Base-by-base conservation (phyloP, 2,113 vertebrate species). In the Ameiurus melas region DNA sequence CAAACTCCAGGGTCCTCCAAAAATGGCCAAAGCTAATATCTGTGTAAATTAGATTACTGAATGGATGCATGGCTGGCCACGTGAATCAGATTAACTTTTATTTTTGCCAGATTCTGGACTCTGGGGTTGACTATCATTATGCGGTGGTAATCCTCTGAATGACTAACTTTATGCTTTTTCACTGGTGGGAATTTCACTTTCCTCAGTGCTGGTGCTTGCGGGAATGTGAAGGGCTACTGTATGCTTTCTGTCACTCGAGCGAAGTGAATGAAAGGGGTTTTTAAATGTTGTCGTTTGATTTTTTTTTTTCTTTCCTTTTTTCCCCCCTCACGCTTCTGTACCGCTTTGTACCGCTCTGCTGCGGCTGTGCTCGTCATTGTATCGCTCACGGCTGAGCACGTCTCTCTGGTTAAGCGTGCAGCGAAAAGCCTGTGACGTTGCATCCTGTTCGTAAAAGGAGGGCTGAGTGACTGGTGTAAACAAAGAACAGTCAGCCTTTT, bases 171-270 rank as follows among this genome's bases (percentile, higher is more conserved):
- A 2, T 51, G 5, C 5, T 51, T 43, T 25, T 12, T 0, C 5
- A 16, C 43, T 7, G 14, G 22, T 47, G 43, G 47, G 73, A 27
- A 27, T 78, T 78, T 78, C 25, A 51, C 22, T 53, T 75, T 75
- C 71, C 71, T 22, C 71, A 22, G 20, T 1, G 9, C 3, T 1
- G 0, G 22, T 93, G 81, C 92, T 91, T 89, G 79, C 13, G 92
- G 92, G 93, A 95, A 94, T 93, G 92, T 91, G 82, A 90, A 89
- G 86, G 87, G 80, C 89, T 70, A 22, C 73, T 78, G n/a, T 78
- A 62, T 70, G 80, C 33, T 78, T 33, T 47, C 5, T 22, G 90
- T 85, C 91, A 92, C 92, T 88, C 90, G 90, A 73, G 58, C 53
- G 33, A 64, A 60, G 25, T 83, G 80, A 53, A 55, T 75, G 30